phyloP scores from a whole-genome alignment of 2,113 vertebrate genomes.

The Carassius carassius region DNA sequence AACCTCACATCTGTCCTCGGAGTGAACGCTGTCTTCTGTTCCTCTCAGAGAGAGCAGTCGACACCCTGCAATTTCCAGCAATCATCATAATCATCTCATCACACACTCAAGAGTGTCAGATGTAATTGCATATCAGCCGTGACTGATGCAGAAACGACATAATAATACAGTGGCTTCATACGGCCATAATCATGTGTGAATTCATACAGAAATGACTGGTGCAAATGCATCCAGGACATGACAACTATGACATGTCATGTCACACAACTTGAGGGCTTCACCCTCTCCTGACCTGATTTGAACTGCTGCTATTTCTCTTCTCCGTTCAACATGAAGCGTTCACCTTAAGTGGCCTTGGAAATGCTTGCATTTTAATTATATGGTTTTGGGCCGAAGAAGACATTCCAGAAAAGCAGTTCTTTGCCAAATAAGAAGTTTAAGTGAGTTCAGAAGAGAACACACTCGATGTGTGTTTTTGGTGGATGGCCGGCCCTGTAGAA shows the following conservation, averaged over 20 bases:
- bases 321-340: not conserved
- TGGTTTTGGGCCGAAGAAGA: not conserved
- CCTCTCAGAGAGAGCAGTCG: not conserved
- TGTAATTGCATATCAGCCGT: conserved; percentile 24
- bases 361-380: not conserved
- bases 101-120: not conserved
- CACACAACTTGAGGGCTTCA: not conserved
- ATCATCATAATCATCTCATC: conserved; percentile 42
- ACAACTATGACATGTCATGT: not conserved
- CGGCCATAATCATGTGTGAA: not conserved
- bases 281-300: not conserved
- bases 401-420: not conserved
- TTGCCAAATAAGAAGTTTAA: conserved; percentile 18
- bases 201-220: not conserved
- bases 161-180: not conserved
- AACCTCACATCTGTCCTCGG: not conserved
- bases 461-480: not conserved
- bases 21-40: conserved; percentile 10
- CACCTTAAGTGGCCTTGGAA: conserved; percentile 6
- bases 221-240: not conserved
- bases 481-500: not conserved
- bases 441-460: not conserved
- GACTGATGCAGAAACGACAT: not conserved
- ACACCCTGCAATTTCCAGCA: conserved; percentile 20
- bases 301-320: not conserved